phyloP scores from a whole-genome alignment of 2,888 invertebrate genomes.

The Eristalinus sepulchralis region DNA sequence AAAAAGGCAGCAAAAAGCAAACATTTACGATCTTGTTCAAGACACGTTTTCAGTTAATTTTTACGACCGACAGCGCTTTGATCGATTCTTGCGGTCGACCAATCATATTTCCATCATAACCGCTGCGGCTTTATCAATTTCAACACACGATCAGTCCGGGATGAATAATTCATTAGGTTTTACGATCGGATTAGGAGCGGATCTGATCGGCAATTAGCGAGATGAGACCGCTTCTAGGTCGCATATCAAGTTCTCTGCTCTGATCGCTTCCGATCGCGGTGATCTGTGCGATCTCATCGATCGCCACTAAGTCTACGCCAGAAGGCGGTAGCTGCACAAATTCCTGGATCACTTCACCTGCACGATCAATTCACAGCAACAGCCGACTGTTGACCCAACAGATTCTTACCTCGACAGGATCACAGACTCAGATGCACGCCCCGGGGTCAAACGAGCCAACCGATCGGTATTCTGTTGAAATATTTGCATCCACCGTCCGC shows the following conservation, averaged over 20 bases:
- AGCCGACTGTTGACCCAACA: not conserved
- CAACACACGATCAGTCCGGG: not conserved
- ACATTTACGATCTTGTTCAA: not conserved
- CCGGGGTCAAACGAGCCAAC: not conserved
- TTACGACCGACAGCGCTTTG: not conserved
- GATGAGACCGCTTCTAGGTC: not conserved
- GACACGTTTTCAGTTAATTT: not conserved
- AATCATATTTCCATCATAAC: not conserved
- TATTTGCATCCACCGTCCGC: slow-evolving; percentile 47
- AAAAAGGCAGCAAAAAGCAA: not conserved
- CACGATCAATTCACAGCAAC: not conserved
- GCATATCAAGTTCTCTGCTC: not conserved
- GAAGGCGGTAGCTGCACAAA: not conserved
- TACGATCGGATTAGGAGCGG: not conserved
- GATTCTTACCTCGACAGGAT: not conserved
- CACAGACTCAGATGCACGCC: not conserved
- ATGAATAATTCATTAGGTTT: not conserved
- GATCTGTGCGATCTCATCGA: too few relatives aligned
- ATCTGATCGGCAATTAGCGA: not conserved
- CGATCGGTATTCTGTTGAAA: slow-evolving; percentile 37
- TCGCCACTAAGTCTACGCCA: too few relatives aligned
- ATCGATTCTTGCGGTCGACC: not conserved
- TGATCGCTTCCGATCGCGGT: not conserved
- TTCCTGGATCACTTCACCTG: not conserved
- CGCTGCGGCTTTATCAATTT: not conserved